A percentile compares a stretch with the other conserved stretches of the same genome.
phyloP scores from a whole-genome alignment of 2,797 vertebrate genomes.

The Columba guinea region DNA sequence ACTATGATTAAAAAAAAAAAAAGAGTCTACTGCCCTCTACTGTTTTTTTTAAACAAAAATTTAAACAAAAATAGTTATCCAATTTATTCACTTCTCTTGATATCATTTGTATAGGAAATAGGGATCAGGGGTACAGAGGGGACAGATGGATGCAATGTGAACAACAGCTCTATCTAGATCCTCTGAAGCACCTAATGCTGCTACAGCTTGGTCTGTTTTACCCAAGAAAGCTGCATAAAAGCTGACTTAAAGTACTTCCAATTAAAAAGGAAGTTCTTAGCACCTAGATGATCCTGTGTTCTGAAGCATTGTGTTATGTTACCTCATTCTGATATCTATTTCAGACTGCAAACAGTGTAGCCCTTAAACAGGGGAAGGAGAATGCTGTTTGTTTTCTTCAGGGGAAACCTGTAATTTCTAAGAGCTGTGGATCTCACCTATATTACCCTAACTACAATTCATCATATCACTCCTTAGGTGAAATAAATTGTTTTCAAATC shows the following conservation, averaged over 20 bases:
- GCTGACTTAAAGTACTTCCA: not conserved
- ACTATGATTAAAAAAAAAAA: not conserved
- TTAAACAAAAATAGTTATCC: not conserved
- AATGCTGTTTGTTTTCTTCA: not conserved
- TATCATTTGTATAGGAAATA: not conserved
- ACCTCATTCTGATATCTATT: not conserved
- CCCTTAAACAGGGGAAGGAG: not conserved
- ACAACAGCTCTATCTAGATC: not conserved
- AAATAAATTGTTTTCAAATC: not conserved
- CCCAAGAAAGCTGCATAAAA: not conserved
- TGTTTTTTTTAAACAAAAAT: not conserved
- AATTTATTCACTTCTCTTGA: not conserved
- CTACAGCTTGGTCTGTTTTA: not conserved
- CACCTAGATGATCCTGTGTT: not conserved
- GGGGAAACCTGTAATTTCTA: not conserved
- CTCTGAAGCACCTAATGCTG: not conserved
- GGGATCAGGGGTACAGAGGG: not conserved
- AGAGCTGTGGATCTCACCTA: not conserved
- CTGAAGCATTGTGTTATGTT: not conserved
- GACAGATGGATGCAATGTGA: not conserved
- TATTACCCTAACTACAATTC: not conserved
- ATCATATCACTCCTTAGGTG: not conserved
- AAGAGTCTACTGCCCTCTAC: slow-evolving; percentile 1
- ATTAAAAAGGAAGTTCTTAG: not conserved
- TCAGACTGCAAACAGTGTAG: not conserved